Percentiles rank a stretch among this genome's conserved stretches.
These are phyloP conservation scores for Leucophenga maculata DNA, from an alignment of 2,888 invertebrate species.

Conservation along the genomic window DNA sequence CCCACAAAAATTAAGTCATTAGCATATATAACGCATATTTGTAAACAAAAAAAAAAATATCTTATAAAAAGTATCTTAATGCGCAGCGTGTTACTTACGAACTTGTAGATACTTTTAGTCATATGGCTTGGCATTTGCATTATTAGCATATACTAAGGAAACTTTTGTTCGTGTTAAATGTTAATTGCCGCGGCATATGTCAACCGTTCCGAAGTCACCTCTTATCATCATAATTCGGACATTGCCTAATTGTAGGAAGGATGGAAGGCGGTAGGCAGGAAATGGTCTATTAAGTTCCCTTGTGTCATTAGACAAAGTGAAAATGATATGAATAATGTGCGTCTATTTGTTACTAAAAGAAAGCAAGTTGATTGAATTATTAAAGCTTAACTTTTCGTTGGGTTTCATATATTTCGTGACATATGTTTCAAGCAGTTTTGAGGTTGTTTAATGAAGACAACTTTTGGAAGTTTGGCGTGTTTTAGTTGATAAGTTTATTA, in stretches of 20 bases:
- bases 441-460: background rate
- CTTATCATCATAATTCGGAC: slow-evolving; percentile 5
- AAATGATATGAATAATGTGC: slow-evolving; percentile 35
- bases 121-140: slow-evolving; percentile 13
- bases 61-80: background rate
- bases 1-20: background rate
- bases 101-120: slow-evolving; percentile 32
- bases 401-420: slow-evolving; percentile 2
- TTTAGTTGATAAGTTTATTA: background rate
- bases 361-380: slow-evolving; percentile 18
- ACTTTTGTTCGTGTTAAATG: slow-evolving; percentile 45
- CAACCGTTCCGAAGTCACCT: slow-evolving; percentile 26
- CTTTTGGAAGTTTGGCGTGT: slow-evolving; percentile 11
- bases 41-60: slow-evolving; percentile 54
- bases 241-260: slow-evolving; percentile 2
- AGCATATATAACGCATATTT: slow-evolving; percentile 48
- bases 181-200: slow-evolving; percentile 50
- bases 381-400: background rate
- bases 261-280: slow-evolving; percentile 44
- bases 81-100: background rate
- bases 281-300: slow-evolving; percentile 55
- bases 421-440: background rate
- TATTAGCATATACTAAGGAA: slow-evolving; percentile 55
- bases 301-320: slow-evolving; percentile 61
- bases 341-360: background rate